Conservation (phyloP, 2,888 invertebrate genomes). For the Caenorhabditis sp. region DNA sequence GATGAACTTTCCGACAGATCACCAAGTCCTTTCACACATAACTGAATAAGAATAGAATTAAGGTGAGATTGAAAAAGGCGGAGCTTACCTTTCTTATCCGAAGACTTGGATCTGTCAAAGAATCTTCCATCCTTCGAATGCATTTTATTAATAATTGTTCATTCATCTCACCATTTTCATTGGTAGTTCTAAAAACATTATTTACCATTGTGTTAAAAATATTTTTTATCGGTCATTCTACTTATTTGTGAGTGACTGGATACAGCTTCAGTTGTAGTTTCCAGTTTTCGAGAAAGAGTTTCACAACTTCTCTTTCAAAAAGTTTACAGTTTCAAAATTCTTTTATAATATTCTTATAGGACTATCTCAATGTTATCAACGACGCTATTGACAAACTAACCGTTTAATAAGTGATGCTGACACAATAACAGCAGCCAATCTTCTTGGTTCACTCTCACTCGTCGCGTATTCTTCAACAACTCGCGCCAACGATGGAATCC, state of each 20-base stretch:
- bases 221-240: no score
- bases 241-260: no score
- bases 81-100: constrained; percentile 49
- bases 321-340: background rate
- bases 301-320: no score
- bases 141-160: constrained; percentile 52
- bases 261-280: no score
- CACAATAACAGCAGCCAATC: constrained; percentile 59
- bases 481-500: constrained; percentile 45
- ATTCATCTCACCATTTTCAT: constrained; percentile 57
- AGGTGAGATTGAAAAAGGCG: background rate
- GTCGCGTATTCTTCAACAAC: constrained; percentile 41
- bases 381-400: constrained; percentile 8
- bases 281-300: no score
- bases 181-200: constrained; percentile 62
- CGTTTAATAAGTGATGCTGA: constrained; percentile 59
- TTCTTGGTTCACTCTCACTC: constrained; percentile 56
- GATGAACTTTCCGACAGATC: constrained; percentile 54
- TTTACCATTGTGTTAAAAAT: no score
- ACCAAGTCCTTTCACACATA: constrained; percentile 60
- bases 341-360: background rate
- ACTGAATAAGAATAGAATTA: constrained; percentile 23
- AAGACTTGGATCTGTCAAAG: constrained; percentile 53
- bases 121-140: constrained; percentile 48
- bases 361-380: background rate